Conservation (phyloP, 2,113 vertebrate genomes). For the Engraulis encrasicolus region DNA sequence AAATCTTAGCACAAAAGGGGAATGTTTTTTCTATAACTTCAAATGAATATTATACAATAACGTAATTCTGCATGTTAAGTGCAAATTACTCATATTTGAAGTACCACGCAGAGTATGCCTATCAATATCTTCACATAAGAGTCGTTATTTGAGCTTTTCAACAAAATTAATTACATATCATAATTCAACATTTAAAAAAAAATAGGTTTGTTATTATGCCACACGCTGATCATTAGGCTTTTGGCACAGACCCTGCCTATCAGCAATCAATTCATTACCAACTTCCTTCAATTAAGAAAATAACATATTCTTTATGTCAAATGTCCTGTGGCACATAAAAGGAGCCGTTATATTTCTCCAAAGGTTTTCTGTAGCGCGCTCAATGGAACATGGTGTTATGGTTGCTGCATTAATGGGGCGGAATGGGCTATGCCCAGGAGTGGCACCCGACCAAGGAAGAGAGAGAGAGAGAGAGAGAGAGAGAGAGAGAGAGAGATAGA, state of each 20-base stretch:
- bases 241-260: background rate
- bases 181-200: background rate
- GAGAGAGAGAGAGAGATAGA: no score
- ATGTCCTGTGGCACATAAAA: slow-evolving; percentile 15
- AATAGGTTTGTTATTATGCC: background rate
- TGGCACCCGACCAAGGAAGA: background rate
- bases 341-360: background rate
- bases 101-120: background rate
- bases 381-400: background rate
- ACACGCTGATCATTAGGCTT: background rate
- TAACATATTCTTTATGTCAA: background rate
- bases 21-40: no score
- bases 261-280: background rate
- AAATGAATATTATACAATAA: no score
- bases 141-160: background rate
- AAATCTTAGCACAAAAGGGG: no score
- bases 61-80: background rate
- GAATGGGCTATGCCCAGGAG: background rate
- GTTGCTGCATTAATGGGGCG: background rate
- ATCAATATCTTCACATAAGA: background rate
- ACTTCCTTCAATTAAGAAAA: background rate
- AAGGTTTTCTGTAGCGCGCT: background rate
- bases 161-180: background rate
- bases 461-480: no score
- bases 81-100: background rate